Base-by-base conservation (phyloP, 2,888 invertebrate genomes). In the Leptinotarsa haldemani region DNA sequence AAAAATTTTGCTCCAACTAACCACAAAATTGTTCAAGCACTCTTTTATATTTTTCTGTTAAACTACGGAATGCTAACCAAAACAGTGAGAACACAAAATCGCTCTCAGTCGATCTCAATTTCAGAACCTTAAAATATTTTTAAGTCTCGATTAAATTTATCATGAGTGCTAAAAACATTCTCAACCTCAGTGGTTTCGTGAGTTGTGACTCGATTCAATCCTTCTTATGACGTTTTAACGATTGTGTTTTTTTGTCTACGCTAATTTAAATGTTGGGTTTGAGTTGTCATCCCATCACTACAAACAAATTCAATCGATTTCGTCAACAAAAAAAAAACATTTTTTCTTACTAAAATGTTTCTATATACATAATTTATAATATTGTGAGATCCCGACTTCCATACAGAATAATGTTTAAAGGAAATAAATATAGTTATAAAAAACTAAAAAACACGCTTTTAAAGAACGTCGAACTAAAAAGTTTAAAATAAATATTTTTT, bases 41-140 rank as follows among this genome's bases (percentile, higher is more conserved):
- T 40, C 3, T 40, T 40, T 40, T 12, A 40, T 40, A 40, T 40
- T 40, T 30, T 15, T 5, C 16, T 50, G 4, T 50, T 50, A 50
- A 5, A 16, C 12, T 20, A 56, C 22, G 20, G 15, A 3, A 56
- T 13, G 22, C 13, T 20, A 1, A 22, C 22, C 20, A 22, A 56
- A 4, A 12, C 22, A 56, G 56, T 56, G 56, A 56, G 25, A 22
- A 12, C 7, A 22, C 56, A 7, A 18, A 18, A 52, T 52, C 18
- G 18, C 9, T 3, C 52, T 18, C n/a, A 16, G n/a, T 52, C 18
- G 9, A 30, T 61, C 16, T 61, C 40, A 30, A 61, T n/a, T n/a
- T 18, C n/a, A n/a, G 40, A 61, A 61, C 61, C 40, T 61, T 40
- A n/a, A 61, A 61, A 61, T 61, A 61, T 61, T 61, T 61, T 13